Conservation (phyloP, 92 coral and sea anemone genomes). For the Micromussa lordhowensis region DNA sequence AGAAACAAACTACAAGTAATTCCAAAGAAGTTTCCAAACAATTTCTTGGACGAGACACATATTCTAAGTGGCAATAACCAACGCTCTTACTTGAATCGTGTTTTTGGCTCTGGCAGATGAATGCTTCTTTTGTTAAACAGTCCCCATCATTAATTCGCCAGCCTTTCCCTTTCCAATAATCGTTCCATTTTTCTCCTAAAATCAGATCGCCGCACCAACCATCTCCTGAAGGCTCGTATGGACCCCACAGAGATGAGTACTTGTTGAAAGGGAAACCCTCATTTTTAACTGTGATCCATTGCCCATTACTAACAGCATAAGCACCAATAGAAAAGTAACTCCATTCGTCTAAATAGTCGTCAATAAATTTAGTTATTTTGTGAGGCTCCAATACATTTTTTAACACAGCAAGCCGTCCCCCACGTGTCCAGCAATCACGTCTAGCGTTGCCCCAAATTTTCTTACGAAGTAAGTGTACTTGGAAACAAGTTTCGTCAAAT, state of each 20-base stretch:
- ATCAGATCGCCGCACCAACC: constrained; percentile 64
- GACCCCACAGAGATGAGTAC: constrained; percentile 62
- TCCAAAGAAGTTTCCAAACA: neutral
- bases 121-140: constrained; percentile 37
- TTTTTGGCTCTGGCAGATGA: constrained; percentile 54
- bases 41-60: neutral
- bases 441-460: constrained; percentile 16
- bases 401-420: constrained; percentile 8
- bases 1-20: neutral
- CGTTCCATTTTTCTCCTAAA: constrained; percentile 36
- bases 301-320: constrained; percentile 9
- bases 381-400: neutral
- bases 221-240: constrained; percentile 66
- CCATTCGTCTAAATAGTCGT: neutral
- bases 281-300: constrained; percentile 15
- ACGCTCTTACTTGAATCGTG: neutral
- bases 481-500: constrained; percentile 1
- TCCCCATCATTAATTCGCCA: constrained; percentile 71
- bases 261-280: neutral
- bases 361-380: neutral
- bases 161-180: constrained; percentile 46
- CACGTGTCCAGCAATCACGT: constrained; percentile 11
- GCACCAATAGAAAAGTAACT: neutral
- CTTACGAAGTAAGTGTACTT: neutral
- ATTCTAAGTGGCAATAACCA: neutral